Evolutionary conservation across 2,888 invertebrate species (phyloP).

Genomic region (Hoplodrina blanda): DNA sequence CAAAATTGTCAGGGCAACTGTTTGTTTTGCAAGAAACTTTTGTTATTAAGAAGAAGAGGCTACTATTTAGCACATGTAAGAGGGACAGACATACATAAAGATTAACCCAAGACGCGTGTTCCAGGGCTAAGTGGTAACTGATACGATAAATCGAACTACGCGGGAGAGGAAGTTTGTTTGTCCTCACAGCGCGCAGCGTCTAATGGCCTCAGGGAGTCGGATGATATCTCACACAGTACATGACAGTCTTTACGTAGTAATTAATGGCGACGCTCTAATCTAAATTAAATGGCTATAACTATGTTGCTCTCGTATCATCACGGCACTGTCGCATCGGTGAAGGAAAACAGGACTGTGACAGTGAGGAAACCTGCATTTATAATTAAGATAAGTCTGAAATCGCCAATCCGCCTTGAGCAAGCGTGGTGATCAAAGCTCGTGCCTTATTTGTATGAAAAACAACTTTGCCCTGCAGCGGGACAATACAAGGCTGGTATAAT

Average conservation of each 20-base stretch:
- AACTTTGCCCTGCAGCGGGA: too few species aligned
- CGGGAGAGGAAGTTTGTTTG: slow-evolving; percentile 37
- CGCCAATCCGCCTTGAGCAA: too few species aligned
- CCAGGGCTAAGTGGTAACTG: slow-evolving; percentile 43
- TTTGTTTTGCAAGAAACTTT: slow-evolving; percentile 29
- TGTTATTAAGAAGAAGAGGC: slow-evolving; percentile 1
- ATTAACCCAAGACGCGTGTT: slow-evolving; percentile 18
- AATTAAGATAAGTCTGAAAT: too few species aligned
- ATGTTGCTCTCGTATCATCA: too few species aligned
- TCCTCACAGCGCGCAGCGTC: slow-evolving; percentile 10
- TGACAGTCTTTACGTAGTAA: background rate
- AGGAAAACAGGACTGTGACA: too few species aligned
- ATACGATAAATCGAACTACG: slow-evolving; percentile 42
- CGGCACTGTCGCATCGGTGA: too few species aligned
- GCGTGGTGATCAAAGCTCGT: too few species aligned
- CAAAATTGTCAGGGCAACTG: background rate
- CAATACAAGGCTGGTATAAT: too few species aligned
- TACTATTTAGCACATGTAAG: slow-evolving; percentile 6
- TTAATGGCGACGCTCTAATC: background rate
- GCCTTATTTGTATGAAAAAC: too few species aligned
- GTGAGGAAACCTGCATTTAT: too few species aligned
- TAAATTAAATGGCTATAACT: background rate
- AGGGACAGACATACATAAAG: slow-evolving; percentile 9
- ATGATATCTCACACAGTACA: slow-evolving; percentile 3
- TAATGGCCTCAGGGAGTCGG: slow-evolving; percentile 23